phyloP scores from a whole-genome alignment of 2,888 invertebrate genomes.

The Labia minor region DNA sequence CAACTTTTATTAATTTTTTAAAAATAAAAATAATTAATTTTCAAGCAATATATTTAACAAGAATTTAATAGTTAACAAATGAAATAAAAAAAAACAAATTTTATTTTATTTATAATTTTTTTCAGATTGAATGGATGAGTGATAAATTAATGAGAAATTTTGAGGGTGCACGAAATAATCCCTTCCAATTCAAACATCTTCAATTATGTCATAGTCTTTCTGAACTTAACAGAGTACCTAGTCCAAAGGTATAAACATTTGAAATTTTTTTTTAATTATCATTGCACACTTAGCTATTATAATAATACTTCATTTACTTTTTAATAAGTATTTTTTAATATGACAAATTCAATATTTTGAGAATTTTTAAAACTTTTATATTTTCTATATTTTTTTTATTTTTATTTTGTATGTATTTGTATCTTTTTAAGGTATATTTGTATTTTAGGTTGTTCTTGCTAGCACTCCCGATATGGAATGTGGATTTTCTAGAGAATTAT shows the following conservation, averaged over 20 bases:
- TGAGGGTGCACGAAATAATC: slow-evolving; percentile 84
- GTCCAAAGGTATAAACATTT: slow-evolving; percentile 55
- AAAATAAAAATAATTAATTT: not conserved
- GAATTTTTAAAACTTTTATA: not conserved
- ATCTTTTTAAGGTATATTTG: too few species aligned
- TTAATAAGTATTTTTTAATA: not conserved
- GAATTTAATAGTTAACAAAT: not conserved
- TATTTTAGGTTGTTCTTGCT: slow-evolving; percentile 71
- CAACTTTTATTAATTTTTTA: too few species aligned
- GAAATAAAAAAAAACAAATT: too few species aligned
- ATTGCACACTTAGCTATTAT: not conserved
- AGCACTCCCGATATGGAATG: slow-evolving; percentile 91
- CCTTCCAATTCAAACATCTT: slow-evolving; percentile 88
- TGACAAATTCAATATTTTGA: not conserved
- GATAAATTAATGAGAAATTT: slow-evolving; percentile 91
- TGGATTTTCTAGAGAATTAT: slow-evolving; percentile 89
- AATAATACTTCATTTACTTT: not conserved
- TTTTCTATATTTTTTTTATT: too few species aligned
- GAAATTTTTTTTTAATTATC: slow-evolving; percentile 17
- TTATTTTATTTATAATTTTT: slow-evolving; percentile 20
- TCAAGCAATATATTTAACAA: not conserved
- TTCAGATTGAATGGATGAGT: slow-evolving; percentile 97
- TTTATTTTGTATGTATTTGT: too few species aligned
- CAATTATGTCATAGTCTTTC: slow-evolving; percentile 86
- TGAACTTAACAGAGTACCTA: slow-evolving; percentile 75